A percentile compares a stretch with the other conserved stretches of the same genome.
These are phyloP conservation scores for Pseudopodoces humilis DNA, from an alignment of 2,113 vertebrate genomes.

Conservation along the genomic window DNA sequence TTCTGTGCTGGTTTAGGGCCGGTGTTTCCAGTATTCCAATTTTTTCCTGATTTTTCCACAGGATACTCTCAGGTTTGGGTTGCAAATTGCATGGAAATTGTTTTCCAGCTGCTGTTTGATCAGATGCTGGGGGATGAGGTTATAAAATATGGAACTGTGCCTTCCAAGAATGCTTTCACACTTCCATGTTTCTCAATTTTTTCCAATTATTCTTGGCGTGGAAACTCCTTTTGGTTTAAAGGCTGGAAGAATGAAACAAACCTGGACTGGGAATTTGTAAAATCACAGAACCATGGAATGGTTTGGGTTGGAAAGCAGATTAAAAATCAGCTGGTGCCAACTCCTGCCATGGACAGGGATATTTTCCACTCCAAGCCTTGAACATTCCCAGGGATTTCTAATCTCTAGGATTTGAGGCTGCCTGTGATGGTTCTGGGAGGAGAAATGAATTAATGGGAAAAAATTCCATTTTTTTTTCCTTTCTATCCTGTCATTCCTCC, in stretches of 20 bases:
- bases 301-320: background rate
- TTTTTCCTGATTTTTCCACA: background rate
- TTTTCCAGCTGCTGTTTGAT: background rate
- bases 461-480: accelerated
- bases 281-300: background rate
- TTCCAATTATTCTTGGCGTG: accelerated
- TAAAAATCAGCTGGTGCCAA: background rate
- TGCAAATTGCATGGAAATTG: background rate
- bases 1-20: background rate
- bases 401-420: background rate
- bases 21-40: background rate
- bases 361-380: background rate
- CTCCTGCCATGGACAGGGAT: background rate
- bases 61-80: background rate
- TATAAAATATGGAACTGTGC: background rate
- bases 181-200: background rate
- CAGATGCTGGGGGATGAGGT: background rate
- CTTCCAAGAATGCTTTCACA: background rate
- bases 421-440: background rate
- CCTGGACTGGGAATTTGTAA: background rate
- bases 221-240: background rate
- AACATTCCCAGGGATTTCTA: background rate
- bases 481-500: background rate
- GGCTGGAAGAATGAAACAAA: accelerated
- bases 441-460: background rate